These are phyloP conservation scores for Monomorium pharaonis DNA, from an alignment of 1,140 invertebrate genomes.

Conservation along the genomic window DNA sequence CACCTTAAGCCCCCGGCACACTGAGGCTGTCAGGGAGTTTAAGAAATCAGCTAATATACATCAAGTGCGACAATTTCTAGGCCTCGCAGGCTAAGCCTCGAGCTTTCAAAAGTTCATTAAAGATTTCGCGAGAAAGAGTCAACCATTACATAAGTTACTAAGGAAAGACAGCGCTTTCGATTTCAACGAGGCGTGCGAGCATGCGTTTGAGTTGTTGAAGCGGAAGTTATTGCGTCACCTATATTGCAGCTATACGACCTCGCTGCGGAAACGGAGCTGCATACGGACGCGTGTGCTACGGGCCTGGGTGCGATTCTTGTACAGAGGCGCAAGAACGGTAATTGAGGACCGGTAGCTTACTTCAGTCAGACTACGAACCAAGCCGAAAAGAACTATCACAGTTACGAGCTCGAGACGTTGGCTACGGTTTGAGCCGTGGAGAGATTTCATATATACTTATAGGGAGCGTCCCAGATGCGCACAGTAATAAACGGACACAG, in stretches of 20 bases:
- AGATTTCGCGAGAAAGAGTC: not conserved
- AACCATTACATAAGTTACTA: not conserved
- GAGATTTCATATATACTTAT: too few species aligned
- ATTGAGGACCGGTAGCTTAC: too few species aligned
- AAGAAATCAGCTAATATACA: too few species aligned
- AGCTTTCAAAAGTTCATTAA: conserved; percentile 68
- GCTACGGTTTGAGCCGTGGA: too few species aligned
- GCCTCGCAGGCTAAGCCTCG: conserved; percentile 59
- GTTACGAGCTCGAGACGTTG: too few species aligned
- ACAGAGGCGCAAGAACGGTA: not conserved
- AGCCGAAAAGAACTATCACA: too few species aligned
- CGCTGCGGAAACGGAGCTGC: not conserved
- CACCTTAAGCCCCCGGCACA: not conserved
- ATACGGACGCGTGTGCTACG: not conserved
- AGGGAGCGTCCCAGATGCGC: too few species aligned
- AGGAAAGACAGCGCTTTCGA: not conserved
- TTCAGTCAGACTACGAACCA: too few species aligned
- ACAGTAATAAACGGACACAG: too few species aligned
- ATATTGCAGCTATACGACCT: not conserved
- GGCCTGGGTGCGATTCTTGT: not conserved
- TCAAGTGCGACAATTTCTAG: too few species aligned
- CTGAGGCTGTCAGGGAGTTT: not conserved
- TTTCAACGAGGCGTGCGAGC: not conserved
- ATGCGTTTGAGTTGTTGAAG: not conserved
- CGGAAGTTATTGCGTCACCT: not conserved